Evolutionary conservation across 2,888 invertebrate genomes (phyloP), one percentile per base, ranked within the genome.

Genomic region (Acrocyrtus sp.): DNA sequence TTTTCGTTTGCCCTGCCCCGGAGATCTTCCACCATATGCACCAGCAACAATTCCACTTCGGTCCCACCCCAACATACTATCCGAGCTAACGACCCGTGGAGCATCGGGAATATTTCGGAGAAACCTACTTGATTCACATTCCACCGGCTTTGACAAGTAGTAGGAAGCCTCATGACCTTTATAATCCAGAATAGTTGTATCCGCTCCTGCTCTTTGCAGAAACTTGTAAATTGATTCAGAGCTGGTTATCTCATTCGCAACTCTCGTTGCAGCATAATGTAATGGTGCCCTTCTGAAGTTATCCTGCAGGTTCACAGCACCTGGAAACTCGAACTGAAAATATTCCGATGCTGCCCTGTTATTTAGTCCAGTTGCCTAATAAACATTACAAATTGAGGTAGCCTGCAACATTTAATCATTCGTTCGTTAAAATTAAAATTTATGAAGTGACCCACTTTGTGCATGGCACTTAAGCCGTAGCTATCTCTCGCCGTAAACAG

Each of bases 261-360:
- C 53, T 29, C 45, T 29, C 10, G 53, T 39, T 1, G 94, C 93
- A 0, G 95, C 92, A 85, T 94, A 96, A 85, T 96, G 96, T 54
- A 96, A 85, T 0, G 96, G 91, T 0, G 94, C 94, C 78, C 94
- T 88, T 22, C 95, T 95, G 74, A 95, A 93, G 82, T 90, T 90
- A 84, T 96, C 96, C 19, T 88, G 86, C 41, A 89, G 88, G 57
- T 89, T 88, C 1, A 91, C 89, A 82, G 89, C 87, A 4, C 92
- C 91, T 83, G 89, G 91, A 76, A 88, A 87, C 51, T 89, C 88
- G 63, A 75, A 78, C 0, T 91, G 84, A 50, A 95, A 89, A 83
- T 91, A 92, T 81, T 91, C 89, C 22, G 91, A 88, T 65, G 94
- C 90, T 76, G 90, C 90, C 56, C 88, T 87, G 81, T 92, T 90